Evolutionary conservation across 2,797 vertebrate species (phyloP), one percentile per base, ranked within the genome.

Genomic region (Mastacembelus armatus): DNA sequence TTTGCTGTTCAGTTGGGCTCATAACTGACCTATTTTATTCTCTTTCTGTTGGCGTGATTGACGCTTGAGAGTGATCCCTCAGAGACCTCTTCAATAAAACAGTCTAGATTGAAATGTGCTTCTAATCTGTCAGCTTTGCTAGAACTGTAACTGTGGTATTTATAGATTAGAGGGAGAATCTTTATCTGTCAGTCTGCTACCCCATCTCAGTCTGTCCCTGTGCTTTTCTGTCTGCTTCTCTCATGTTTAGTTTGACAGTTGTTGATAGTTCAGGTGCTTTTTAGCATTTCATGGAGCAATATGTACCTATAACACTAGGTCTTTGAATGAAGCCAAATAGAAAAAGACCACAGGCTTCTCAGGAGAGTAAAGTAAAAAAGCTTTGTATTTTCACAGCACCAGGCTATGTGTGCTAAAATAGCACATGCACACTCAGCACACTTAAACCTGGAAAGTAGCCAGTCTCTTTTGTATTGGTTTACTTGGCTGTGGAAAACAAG

Each of bases 381-480:
- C 74, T 86, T 81, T 83, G 74, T 76, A 40, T 68, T 64, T 49
- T 72, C 66, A 57, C 81, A 79, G 78, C 64, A 2, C 77, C 81
- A 61, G 39, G 45, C 43, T 62, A n/a, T 63, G 74, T 66, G 67
- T 79, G 52, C 61, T 66, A 74, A 74, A 79, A 76, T 65, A 40
- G 40, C 51, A 36, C 29, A 71, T 51, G 65, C 63, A 56, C 35
- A 48, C 49, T 70, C 40, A 15, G 60, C 74, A 80, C 72, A 70
- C 67, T 85, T 81, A 65, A 3, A 74, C 72, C 78, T 92, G 87
- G 87, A 90, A 57, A 22, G 69, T 51, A 49, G 83, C 89, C 85
- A 81, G 80, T 56, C 12, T 78, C 84, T 91, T 39, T 92, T 91
- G 88, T 90, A 52, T 70, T 15, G 65, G 66, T 66, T 78, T 71